Percentiles rank a stretch among this genome's conserved stretches.
Conservation (phyloP, 1,140 invertebrate species). For the Bombus pyrosoma region DNA sequence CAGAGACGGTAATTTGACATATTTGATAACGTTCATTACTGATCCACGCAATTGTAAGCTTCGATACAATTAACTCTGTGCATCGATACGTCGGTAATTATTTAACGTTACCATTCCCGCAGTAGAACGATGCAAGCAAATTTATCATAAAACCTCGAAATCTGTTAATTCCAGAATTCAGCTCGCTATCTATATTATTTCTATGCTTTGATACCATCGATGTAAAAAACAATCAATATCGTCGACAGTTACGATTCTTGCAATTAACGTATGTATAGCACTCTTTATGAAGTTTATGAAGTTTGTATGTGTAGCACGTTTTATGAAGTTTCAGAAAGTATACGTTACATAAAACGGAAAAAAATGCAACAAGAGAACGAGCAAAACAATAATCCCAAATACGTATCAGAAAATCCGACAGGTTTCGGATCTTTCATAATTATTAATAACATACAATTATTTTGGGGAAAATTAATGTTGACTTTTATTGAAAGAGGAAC, state of each 20-base stretch:
- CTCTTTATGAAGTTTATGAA: neutral
- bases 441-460: no score
- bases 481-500: no score
- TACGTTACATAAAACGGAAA: no score
- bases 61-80: conserved; percentile 30
- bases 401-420: no score
- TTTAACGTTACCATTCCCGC: neutral
- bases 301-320: neutral
- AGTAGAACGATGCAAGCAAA: neutral
- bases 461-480: no score
- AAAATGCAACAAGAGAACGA: no score
- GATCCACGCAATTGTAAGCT: conserved; percentile 33
- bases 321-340: neutral
- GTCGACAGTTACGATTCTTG: neutral
- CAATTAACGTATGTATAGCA: neutral
- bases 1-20: conserved; percentile 30
- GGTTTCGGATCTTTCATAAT: no score
- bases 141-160: neutral
- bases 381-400: no score
- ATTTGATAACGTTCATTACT: conserved; percentile 42
- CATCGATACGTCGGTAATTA: conserved; percentile 26
- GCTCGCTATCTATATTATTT: neutral
- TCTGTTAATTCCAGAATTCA: neutral
- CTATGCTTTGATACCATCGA: neutral
- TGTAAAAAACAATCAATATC: neutral